Conservation (phyloP, 2,797 vertebrate species). For the Adrianichthys oophorus region DNA sequence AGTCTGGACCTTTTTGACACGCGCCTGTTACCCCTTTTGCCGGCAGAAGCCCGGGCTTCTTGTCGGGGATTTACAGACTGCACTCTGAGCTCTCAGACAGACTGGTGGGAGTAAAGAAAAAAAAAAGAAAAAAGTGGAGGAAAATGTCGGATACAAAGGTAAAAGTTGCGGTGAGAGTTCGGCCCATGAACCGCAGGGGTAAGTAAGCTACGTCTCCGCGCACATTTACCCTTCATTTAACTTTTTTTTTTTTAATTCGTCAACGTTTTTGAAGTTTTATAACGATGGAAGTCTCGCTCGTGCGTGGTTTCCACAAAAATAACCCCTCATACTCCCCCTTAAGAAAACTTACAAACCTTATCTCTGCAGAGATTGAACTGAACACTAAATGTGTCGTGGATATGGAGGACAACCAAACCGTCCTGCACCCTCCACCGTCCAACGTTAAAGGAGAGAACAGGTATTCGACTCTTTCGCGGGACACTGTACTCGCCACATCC, state of each 20-base stretch:
- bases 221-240: constrained; percentile 26
- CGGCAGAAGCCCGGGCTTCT: constrained; percentile 48
- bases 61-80: constrained; percentile 45
- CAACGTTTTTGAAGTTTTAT: constrained; percentile 34
- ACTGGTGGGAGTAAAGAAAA: constrained; percentile 42
- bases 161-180: constrained; percentile 96
- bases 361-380: constrained; percentile 91
- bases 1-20: constrained; percentile 37
- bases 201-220: constrained; percentile 52
- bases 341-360: constrained; percentile 27
- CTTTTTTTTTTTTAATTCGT: constrained; percentile 35
- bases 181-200: constrained; percentile 97
- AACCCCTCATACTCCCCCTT: constrained; percentile 29
- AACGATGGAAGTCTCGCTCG: constrained; percentile 30
- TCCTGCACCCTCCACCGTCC: constrained; percentile 91
- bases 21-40: constrained; percentile 15
- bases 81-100: constrained; percentile 46
- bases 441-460: constrained; percentile 91
- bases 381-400: constrained; percentile 98
- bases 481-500: background rate
- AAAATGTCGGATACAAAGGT: constrained; percentile 99
- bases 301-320: constrained; percentile 14
- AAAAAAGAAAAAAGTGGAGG: constrained; percentile 57
- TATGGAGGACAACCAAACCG: constrained; percentile 96
- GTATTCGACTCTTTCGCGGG: constrained; percentile 71